phyloP scores from a whole-genome alignment of 2,888 invertebrate species.

The Caenorhabditis drosophilae region DNA sequence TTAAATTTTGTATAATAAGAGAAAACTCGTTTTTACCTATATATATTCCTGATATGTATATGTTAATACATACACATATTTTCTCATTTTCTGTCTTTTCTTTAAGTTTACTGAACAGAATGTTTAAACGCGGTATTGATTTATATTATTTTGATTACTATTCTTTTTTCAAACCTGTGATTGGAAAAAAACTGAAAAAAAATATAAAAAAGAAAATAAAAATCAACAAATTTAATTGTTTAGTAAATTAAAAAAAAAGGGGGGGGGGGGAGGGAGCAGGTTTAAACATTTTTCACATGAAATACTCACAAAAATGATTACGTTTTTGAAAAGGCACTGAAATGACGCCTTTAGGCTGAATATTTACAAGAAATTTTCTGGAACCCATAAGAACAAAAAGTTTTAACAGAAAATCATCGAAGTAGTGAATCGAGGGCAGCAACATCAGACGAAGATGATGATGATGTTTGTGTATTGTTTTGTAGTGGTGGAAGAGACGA shows the following conservation, averaged over 20 bases:
- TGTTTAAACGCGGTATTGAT: constrained; percentile 25
- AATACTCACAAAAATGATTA: too few relatives aligned
- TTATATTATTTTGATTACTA: constrained; percentile 14
- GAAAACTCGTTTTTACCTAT: constrained; percentile 9
- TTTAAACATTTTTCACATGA: too few relatives aligned
- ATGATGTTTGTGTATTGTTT: constrained; percentile 10
- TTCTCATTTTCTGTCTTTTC: constrained; percentile 4
- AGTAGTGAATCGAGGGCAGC: constrained; percentile 33
- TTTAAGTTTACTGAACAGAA: constrained; percentile 2
- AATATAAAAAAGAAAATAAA: constrained; percentile 15
- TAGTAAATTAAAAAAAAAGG: not conserved
- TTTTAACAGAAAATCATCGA: constrained; percentile 7
- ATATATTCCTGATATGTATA: constrained; percentile 1
- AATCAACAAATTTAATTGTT: constrained; percentile 31
- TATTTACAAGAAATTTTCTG: too few relatives aligned
- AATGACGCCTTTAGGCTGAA: too few relatives aligned
- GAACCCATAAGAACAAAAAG: constrained; percentile 3
- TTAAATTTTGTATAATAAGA: constrained; percentile 32
- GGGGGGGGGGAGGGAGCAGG: too few relatives aligned
- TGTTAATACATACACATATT: too few relatives aligned
- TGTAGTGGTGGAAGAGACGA: not conserved
- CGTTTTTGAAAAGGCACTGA: too few relatives aligned
- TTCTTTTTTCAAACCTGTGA: constrained; percentile 25
- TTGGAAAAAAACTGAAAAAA: constrained; percentile 13
- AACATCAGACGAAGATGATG: too few relatives aligned